Conservation (phyloP, 2,888 invertebrate genomes). For the Carcina quercana region DNA sequence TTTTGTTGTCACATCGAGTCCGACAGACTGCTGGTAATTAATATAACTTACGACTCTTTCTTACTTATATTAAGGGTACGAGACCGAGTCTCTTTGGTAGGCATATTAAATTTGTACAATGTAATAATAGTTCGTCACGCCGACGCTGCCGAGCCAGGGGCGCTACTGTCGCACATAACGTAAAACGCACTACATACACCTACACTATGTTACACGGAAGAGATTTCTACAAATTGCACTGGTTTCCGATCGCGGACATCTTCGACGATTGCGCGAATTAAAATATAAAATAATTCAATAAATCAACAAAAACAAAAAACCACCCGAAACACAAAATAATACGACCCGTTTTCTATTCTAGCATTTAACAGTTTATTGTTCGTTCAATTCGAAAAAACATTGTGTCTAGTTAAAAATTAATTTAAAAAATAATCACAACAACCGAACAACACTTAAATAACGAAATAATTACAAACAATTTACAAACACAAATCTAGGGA, state of each 20-base stretch:
- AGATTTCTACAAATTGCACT: constrained; percentile 75
- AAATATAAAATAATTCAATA: constrained; percentile 62
- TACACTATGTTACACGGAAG: constrained; percentile 71
- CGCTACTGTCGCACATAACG: constrained; percentile 49
- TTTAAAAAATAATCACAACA: constrained; percentile 72
- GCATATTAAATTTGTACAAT: constrained; percentile 74
- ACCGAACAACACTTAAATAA: constrained; percentile 74
- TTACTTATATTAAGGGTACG: constrained; percentile 73
- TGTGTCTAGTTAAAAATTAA: constrained; percentile 54
- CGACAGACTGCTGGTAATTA: constrained; percentile 54
- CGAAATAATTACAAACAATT: constrained; percentile 72
- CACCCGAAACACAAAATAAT: constrained; percentile 71
- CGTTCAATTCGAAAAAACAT: constrained; percentile 54
- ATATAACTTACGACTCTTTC: constrained; percentile 67
- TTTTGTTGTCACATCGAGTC: constrained; percentile 56
- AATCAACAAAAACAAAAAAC: constrained; percentile 68
- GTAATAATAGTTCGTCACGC: constrained; percentile 61
- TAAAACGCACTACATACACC: constrained; percentile 66
- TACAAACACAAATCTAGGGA: constrained; percentile 66
- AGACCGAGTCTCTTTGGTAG: constrained; percentile 77
- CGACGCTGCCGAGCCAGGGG: constrained; percentile 42
- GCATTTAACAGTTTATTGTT: constrained; percentile 71
- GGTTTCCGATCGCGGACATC: constrained; percentile 71
- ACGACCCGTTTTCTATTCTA: constrained; percentile 73
- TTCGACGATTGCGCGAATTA: constrained; percentile 66